Evolutionary conservation across 2,888 invertebrate species (phyloP).

Genomic region (Hirtodrosophila alboralis): DNA sequence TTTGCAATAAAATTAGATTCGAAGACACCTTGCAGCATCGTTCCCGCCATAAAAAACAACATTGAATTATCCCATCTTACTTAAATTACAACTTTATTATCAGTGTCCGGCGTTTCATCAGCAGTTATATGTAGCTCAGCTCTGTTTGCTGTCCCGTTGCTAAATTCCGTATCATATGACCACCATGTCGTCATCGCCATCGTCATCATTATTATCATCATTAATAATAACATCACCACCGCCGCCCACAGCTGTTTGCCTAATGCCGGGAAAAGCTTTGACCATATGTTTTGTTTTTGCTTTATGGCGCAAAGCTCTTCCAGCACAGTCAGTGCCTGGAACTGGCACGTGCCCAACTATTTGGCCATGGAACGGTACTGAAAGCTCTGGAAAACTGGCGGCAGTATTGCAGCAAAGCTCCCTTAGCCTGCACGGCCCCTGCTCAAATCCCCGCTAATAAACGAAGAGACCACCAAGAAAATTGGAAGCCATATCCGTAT

Average conservation of each 20-base stretch:
- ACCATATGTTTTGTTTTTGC: slow-evolving; percentile 66
- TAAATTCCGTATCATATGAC: slow-evolving; percentile 15
- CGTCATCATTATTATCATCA: slow-evolving; percentile 16
- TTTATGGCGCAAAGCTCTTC: slow-evolving; percentile 44
- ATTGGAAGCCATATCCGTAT: slow-evolving; percentile 4
- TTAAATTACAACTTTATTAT: slow-evolving; percentile 28
- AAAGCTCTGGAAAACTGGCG: slow-evolving; percentile 42
- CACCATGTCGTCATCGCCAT: slow-evolving; percentile 43
- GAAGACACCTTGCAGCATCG: slow-evolving; percentile 32
- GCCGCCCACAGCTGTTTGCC: slow-evolving; percentile 58
- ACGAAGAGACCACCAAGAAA: neutral
- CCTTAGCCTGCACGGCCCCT: slow-evolving; percentile 6
- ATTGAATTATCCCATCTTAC: slow-evolving; percentile 5
- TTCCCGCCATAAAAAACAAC: too few relatives aligned
- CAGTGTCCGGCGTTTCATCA: slow-evolving; percentile 34
- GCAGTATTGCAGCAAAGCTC: slow-evolving; percentile 57
- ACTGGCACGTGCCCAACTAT: slow-evolving; percentile 63
- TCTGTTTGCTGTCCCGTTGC: slow-evolving; percentile 20
- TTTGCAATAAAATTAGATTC: slow-evolving; percentile 40
- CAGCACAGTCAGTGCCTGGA: slow-evolving; percentile 44
- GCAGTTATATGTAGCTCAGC: slow-evolving; percentile 28
- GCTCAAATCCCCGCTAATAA: neutral
- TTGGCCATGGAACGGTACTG: slow-evolving; percentile 32
- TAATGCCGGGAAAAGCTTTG: slow-evolving; percentile 50
- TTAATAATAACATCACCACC: slow-evolving; percentile 16